These are phyloP conservation scores for Xylocampa areola DNA, from an alignment of 2,888 invertebrate species.

Conservation along the genomic window DNA sequence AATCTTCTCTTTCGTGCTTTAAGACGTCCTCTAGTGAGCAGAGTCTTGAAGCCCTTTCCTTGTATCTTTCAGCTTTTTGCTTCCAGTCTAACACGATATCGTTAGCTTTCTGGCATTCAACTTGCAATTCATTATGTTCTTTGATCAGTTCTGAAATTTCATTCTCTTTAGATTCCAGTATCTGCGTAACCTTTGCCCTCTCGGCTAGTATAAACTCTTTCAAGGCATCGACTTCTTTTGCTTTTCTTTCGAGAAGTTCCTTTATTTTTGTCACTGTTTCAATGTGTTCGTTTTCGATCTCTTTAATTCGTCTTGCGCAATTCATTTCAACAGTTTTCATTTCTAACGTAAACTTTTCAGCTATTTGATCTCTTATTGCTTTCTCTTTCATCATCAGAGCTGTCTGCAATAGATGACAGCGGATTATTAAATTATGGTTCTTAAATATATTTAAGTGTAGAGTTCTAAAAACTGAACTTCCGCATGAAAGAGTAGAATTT, in stretches of 20 bases:
- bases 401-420: conserved; percentile 73
- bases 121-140: conserved; percentile 80
- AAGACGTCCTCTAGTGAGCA: conserved; percentile 78
- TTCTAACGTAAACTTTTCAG: conserved; percentile 91
- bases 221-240: conserved; percentile 86
- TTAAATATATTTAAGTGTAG: too few species aligned
- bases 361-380: conserved; percentile 92
- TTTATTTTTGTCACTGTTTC: conserved; percentile 83
- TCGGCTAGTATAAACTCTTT: conserved; percentile 88
- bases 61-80: conserved; percentile 79
- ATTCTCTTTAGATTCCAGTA: conserved; percentile 86
- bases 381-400: conserved; percentile 88
- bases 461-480: too few species aligned
- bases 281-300: conserved; percentile 87
- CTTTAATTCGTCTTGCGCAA: conserved; percentile 84
- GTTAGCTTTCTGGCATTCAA: conserved; percentile 78
- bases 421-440: neutral
- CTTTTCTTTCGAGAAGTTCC: conserved; percentile 86
- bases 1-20: conserved; percentile 82
- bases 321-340: conserved; percentile 90
- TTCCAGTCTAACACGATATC: conserved; percentile 78
- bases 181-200: conserved; percentile 85
- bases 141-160: conserved; percentile 85
- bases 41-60: conserved; percentile 74
- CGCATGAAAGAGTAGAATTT: too few species aligned